Evolutionary conservation across 1,140 invertebrate genomes (phyloP).

Genomic region (Camponotus floridanus): DNA sequence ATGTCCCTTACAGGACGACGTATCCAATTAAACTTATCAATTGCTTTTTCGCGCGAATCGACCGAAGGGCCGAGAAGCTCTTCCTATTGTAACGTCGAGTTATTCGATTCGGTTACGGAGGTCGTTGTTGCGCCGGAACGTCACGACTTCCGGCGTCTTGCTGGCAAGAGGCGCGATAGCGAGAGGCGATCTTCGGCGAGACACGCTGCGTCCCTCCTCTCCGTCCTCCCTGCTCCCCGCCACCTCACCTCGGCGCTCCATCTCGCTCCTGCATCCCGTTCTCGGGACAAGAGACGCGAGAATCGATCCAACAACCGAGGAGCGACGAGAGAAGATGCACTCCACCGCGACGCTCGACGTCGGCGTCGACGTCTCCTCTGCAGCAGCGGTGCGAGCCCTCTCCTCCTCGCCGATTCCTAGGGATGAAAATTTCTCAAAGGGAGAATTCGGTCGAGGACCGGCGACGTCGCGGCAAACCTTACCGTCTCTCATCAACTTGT

Average conservation of each 20-base stretch:
- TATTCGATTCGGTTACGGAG: not conserved
- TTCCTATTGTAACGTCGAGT: not conserved
- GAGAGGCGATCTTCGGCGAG: conserved; percentile 26
- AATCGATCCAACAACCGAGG: conserved; percentile 70
- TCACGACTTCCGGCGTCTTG: conserved; percentile 17
- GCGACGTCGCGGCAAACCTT: not conserved
- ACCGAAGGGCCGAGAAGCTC: not conserved
- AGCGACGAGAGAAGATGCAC: conserved; percentile 55
- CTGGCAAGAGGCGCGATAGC: conserved; percentile 38
- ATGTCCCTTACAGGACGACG: not conserved
- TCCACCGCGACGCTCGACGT: conserved; percentile 56
- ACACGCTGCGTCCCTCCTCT: conserved; percentile 26
- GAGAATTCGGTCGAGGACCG: conserved; percentile 44
- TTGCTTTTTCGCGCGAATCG: not conserved
- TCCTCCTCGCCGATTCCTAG: not conserved
- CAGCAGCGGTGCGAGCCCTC: conserved; percentile 47
- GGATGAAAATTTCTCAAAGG: conserved; percentile 60
- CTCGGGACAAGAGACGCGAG: conserved; percentile 60
- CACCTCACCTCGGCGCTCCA: not conserved
- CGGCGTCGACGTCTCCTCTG: conserved; percentile 19
- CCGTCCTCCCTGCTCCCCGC: conserved; percentile 12
- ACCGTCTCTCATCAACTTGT: conserved; percentile 57
- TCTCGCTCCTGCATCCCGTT: conserved; percentile 14
- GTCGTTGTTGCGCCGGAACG: conserved; percentile 25
- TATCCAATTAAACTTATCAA: conserved; percentile 10